A percentile compares a stretch with the other conserved stretches of the same genome.
These are phyloP conservation scores for Phania funesta DNA, from an alignment of 2,888 invertebrate genomes.

Conservation along the genomic window DNA sequence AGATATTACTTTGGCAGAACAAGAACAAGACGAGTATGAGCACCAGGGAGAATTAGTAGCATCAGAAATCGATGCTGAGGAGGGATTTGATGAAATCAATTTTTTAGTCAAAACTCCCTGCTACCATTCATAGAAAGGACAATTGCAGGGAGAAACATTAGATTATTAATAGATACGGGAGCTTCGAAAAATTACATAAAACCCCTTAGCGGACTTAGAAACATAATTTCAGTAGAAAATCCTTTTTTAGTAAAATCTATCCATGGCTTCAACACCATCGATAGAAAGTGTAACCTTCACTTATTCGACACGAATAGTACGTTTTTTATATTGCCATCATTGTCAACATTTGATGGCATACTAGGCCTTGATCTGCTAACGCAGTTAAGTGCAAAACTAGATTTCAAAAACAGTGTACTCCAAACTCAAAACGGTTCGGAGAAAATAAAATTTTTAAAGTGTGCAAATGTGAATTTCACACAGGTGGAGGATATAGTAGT, in stretches of 20 bases:
- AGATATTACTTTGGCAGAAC: too few species aligned
- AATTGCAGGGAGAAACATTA: too few species aligned
- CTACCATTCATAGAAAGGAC: background rate
- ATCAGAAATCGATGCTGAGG: constrained; percentile 12
- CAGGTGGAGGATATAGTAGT: background rate
- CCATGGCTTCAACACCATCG: too few species aligned
- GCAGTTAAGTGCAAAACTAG: background rate
- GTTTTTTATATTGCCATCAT: background rate
- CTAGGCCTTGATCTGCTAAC: background rate
- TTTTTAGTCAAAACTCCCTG: constrained; percentile 53
- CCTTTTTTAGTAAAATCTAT: too few species aligned
- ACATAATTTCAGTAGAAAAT: background rate
- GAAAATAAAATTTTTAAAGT: too few species aligned
- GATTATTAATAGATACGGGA: background rate
- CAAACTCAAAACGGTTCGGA: too few species aligned
- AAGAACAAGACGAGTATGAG: background rate
- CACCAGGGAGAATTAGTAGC: background rate
- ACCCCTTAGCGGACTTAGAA: background rate
- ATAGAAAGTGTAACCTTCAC: too few species aligned
- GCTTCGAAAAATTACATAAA: background rate
- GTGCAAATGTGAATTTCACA: too few species aligned
- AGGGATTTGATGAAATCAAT: constrained; percentile 41
- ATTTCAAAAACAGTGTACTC: too few species aligned
- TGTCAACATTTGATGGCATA: background rate
- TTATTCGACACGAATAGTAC: background rate